These are phyloP conservation scores for Ophioninae sp. DNA, from an alignment of 2,888 invertebrate species.

Conservation along the genomic window DNA sequence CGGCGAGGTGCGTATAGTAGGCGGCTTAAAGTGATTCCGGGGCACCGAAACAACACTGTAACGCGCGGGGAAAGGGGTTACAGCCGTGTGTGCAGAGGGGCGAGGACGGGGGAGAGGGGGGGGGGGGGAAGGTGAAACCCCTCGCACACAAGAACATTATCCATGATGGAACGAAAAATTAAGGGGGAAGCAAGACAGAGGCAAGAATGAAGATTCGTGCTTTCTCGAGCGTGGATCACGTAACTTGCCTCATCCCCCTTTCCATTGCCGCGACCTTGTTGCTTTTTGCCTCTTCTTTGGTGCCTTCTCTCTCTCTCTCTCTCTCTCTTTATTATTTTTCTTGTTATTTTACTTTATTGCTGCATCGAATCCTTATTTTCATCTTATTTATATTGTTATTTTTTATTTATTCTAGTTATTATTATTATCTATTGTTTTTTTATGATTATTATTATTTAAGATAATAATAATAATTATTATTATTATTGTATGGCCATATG, in stretches of 20 bases:
- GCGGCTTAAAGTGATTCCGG: constrained; percentile 63
- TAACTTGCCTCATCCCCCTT: constrained; percentile 63
- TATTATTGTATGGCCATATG: too few relatives aligned
- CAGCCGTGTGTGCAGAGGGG: too few relatives aligned
- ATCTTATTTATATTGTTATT: background rate
- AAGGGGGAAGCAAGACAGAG: constrained; percentile 54
- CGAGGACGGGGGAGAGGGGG: too few relatives aligned
- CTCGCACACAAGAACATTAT: constrained; percentile 49
- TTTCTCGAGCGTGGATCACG: constrained; percentile 73
- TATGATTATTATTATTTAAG: too few relatives aligned
- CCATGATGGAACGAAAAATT: constrained; percentile 61
- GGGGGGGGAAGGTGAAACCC: too few relatives aligned
- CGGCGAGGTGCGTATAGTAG: constrained; percentile 64
- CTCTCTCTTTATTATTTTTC: too few relatives aligned
- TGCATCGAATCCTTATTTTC: background rate
- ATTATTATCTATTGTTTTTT: too few relatives aligned
- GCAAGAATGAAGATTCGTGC: constrained; percentile 70
- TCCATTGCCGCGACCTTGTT: constrained; percentile 54
- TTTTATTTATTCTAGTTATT: background rate
- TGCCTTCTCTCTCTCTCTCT: constrained; percentile 8
- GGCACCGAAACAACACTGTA: constrained; percentile 55
- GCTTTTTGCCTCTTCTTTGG: constrained; percentile 52
- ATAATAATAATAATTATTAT: too few relatives aligned
- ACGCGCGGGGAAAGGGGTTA: background rate
- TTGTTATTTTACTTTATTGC: background rate